Base-by-base conservation (phyloP, 1,140 invertebrate genomes). In the Notospermus geniculatus region DNA sequence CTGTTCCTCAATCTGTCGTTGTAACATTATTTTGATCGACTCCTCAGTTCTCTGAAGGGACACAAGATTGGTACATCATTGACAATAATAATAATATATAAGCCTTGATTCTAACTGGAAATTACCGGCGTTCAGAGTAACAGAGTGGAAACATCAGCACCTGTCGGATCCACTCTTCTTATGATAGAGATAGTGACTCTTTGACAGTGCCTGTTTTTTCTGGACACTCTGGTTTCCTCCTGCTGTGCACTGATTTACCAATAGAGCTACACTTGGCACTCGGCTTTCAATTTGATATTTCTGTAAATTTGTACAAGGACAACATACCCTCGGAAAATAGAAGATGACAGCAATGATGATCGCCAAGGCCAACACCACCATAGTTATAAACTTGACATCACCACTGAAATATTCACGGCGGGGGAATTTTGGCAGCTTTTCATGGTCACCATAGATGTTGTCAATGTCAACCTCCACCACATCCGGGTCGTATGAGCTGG, bases 21-120 rank as follows among this genome's bases (percentile, higher is more conserved):
- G 54, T 25, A 78, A 60, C 68, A 78, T 63, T 19, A 73, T 67
- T 59, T 76, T 76, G 27, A 76, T 71, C 5, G 76, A 78, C 30
- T 76, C 56, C 45, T 78, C 76, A 29, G 69, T 66, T 64, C 55
- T 70, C 73, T 76, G 32, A 23, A 61, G 29, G 55, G 53, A 28
- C 11, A 55, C 11, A 11, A 55, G 15, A 55, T 11, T 23, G 32
- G 15, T 7, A 36, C 32, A 36, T 36, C 5, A 7, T 15, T 7
- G 32, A 36, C 32, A 36, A 36, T 36, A 4, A 36, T 36, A 36
- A 15, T 36, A 36, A 36, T n/a, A n/a, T n/a, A n/a, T n/a, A n/a
- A n/a, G n/a, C n/a, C n/a, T n/a, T n/a, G n/a, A n/a, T n/a, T n/a
- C n/a, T n/a, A n/a, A n/a, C n/a, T n/a, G n/a, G n/a, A n/a, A n/a